phyloP scores from a whole-genome alignment of 2,113 vertebrate genomes.

The Psittacus erithacus region DNA sequence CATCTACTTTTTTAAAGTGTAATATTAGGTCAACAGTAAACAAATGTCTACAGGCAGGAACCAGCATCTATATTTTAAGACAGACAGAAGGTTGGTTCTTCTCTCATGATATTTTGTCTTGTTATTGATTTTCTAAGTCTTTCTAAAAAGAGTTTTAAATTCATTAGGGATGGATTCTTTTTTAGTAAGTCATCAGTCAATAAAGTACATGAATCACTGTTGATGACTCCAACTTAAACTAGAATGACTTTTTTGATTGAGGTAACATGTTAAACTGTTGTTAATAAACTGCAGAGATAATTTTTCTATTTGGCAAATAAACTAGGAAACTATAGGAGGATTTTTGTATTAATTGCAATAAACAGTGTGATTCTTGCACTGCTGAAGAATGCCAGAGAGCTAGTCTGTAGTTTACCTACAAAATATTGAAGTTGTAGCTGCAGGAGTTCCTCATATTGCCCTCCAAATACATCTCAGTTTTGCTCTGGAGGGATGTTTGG shows the following conservation, averaged over 20 bases:
- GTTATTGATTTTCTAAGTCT: background rate
- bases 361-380: background rate
- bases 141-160: background rate
- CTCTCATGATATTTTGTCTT: background rate
- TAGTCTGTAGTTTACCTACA: background rate
- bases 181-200: background rate
- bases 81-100: background rate
- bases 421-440: background rate
- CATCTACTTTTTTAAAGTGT: background rate
- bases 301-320: background rate
- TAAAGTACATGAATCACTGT: background rate
- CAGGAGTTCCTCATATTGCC: background rate
- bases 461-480: background rate
- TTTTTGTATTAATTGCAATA: background rate
- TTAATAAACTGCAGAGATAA: background rate
- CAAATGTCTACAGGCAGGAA: background rate
- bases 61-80: background rate
- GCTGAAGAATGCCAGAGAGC: background rate
- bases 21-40: background rate
- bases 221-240: background rate
- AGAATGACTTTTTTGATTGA: background rate
- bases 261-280: background rate
- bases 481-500: background rate
- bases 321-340: background rate
- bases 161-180: background rate